Percentiles rank a stretch among this genome's conserved stretches.
Conservation (phyloP, 2,888 invertebrate species). For the Napeogenes inachia region DNA sequence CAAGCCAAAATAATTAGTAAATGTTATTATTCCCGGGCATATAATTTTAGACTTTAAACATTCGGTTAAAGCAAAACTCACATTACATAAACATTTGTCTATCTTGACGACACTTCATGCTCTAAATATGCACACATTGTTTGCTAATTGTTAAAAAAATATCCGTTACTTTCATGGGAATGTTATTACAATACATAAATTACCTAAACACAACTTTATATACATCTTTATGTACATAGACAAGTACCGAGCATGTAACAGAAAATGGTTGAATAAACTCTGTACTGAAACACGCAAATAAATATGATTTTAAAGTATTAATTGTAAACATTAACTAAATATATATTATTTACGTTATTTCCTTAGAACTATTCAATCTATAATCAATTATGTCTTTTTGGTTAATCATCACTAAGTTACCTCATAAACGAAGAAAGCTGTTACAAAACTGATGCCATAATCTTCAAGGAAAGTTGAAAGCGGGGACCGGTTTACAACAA, state of each 20-base stretch:
- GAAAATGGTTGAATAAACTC: no score
- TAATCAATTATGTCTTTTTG: conserved; percentile 17
- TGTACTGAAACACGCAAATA: no score
- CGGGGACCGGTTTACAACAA: conserved; percentile 49
- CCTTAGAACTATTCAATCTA: background rate
- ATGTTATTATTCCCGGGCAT: no score
- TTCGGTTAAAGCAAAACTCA: no score
- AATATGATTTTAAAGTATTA: no score
- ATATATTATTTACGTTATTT: no score
- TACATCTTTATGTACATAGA: no score
- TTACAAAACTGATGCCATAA: conserved; percentile 65
- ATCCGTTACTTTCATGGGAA: conserved; percentile 41
- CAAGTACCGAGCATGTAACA: no score
- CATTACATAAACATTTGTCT: conserved; percentile 2
- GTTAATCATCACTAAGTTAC: conserved; percentile 47
- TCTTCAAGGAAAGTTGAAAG: conserved; percentile 67
- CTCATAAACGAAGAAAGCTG: conserved; percentile 59
- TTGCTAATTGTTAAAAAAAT: conserved; percentile 41
- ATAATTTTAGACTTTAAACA: no score
- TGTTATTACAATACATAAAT: conserved; percentile 7
- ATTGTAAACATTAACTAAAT: no score
- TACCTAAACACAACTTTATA: no score
- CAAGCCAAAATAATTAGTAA: no score
- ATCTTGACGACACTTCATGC: conserved; percentile 38
- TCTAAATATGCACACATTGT: conserved; percentile 47